A percentile compares a stretch with the other conserved stretches of the same genome.
Conservation (phyloP, 2,113 vertebrate species). For the Paratilapia polleni region DNA sequence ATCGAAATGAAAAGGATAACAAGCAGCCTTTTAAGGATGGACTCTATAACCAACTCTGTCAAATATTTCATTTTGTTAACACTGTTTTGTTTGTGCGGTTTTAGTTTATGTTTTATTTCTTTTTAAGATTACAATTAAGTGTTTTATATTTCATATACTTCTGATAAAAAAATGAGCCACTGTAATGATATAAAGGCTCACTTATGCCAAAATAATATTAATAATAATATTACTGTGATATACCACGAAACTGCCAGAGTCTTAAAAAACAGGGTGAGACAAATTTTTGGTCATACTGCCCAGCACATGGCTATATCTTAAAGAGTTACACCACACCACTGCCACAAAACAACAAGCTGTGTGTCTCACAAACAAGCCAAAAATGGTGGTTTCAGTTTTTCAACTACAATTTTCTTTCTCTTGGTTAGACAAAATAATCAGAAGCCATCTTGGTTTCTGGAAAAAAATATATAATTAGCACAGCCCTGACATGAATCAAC, state of each 20-base stretch:
- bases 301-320: no score
- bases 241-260: not conserved
- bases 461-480: not conserved
- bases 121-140: not conserved
- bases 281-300: no score
- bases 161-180: no score
- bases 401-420: not conserved
- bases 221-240: not conserved
- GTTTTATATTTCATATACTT: no score
- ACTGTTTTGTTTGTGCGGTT: not conserved
- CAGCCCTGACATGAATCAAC: not conserved
- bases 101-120: not conserved
- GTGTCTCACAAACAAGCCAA: not conserved
- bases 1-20: not conserved
- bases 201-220: not conserved
- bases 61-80: not conserved
- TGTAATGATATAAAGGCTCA: not conserved
- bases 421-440: no score
- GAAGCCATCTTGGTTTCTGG: not conserved
- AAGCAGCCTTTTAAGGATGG: not conserved
- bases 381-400: not conserved
- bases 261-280: no score
- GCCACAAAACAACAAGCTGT: not conserved
- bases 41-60: not conserved
- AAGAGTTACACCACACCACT: not conserved